Evolutionary conservation across 2,888 invertebrate species (phyloP).

Genomic region (Drosophila sordidula): DNA sequence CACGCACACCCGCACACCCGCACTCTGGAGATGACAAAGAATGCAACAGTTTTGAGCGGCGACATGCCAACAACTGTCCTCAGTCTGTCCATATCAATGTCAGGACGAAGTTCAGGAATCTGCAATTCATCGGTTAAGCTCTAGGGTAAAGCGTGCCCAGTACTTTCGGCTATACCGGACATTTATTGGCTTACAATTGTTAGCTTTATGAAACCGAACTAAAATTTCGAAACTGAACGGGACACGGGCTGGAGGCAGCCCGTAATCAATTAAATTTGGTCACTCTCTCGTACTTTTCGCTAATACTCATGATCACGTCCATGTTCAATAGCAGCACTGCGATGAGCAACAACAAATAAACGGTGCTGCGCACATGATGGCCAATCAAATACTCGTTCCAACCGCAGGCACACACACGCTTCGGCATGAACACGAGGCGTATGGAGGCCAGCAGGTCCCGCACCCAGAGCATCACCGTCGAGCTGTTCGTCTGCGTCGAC

Average conservation of each 20-base stretch:
- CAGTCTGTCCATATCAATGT: conserved; percentile 38
- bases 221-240: too few relatives aligned
- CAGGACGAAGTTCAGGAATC: conserved; percentile 10
- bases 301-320: not conserved
- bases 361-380: not conserved
- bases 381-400: not conserved
- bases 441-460: too few relatives aligned
- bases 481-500: not conserved
- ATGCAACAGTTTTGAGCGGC: conserved; percentile 73
- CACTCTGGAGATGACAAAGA: conserved; percentile 25
- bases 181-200: not conserved
- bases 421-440: not conserved
- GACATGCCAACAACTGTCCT: conserved; percentile 56
- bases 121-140: conserved; percentile 9
- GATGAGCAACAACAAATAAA: not conserved
- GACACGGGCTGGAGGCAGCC: too few relatives aligned
- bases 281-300: not conserved
- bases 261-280: not conserved
- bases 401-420: not conserved
- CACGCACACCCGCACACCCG: conserved; percentile 3
- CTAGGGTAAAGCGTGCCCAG: not conserved
- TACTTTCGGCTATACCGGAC: not conserved
- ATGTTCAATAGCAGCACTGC: not conserved
- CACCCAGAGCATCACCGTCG: not conserved
- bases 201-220: too few relatives aligned